These are phyloP conservation scores for Eupithecia centaureata DNA, from an alignment of 2,888 invertebrate genomes.

Conservation along the genomic window DNA sequence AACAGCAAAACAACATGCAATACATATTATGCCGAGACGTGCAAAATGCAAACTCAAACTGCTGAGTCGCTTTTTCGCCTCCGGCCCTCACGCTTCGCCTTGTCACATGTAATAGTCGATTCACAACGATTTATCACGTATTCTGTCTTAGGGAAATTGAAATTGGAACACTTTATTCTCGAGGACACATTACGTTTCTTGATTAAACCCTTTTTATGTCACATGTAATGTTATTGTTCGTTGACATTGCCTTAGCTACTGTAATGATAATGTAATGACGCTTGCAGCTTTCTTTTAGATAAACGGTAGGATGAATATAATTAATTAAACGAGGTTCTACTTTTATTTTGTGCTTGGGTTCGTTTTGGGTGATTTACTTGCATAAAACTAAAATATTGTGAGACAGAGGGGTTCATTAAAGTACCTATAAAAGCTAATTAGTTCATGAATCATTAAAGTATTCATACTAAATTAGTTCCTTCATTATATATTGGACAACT, in stretches of 20 bases:
- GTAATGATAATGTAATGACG: neutral
- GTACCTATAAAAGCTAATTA: neutral
- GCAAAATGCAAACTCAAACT: conserved; percentile 57
- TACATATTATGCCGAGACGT: conserved; percentile 59
- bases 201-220: conserved; percentile 67
- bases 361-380: neutral
- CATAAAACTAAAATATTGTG: neutral
- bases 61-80: conserved; percentile 58
- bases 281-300: neutral
- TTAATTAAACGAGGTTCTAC: too few relatives aligned
- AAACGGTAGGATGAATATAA: too few relatives aligned
- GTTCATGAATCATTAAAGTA: neutral
- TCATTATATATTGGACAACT: neutral
- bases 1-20: conserved; percentile 50
- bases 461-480: neutral
- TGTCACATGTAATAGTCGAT: conserved; percentile 76
- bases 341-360: neutral
- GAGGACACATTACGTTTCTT: conserved; percentile 63
- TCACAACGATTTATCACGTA: conserved; percentile 79
- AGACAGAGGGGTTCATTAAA: neutral
- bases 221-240: conserved; percentile 38
- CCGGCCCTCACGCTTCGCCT: conserved; percentile 73
- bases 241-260: conserved; percentile 17
- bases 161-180: conserved; percentile 68
- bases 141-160: conserved; percentile 75